Percentiles rank a stretch among this genome's conserved stretches.
phyloP scores from a whole-genome alignment of 2,797 vertebrate genomes.

The Rhynchotus rufescens region DNA sequence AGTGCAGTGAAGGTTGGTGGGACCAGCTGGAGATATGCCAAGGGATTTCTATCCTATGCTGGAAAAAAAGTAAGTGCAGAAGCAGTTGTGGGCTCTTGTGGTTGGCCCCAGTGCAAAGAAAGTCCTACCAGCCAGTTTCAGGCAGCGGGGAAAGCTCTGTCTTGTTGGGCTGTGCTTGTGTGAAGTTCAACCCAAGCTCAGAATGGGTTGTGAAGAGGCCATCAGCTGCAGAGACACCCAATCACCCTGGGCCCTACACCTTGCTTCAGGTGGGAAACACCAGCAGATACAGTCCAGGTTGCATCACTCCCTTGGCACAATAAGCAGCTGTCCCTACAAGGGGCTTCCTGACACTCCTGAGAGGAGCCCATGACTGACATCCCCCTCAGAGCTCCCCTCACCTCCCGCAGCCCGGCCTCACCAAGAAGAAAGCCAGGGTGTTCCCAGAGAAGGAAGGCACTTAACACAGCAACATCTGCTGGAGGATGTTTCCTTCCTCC shows the following conservation, averaged over 20 bases:
- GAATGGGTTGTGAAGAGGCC: accelerated
- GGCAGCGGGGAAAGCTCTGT: accelerated
- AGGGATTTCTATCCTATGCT: background rate
- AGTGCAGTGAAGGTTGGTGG: too few species aligned
- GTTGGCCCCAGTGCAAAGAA: accelerated
- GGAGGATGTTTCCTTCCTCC: background rate
- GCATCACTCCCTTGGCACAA: accelerated
- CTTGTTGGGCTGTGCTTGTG: background rate
- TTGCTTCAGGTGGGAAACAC: background rate
- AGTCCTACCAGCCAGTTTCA: background rate
- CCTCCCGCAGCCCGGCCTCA: background rate
- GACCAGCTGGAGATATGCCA: background rate
- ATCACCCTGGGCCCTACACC: background rate
- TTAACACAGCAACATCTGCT: accelerated
- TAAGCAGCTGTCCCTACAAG: background rate
- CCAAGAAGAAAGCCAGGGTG: accelerated
- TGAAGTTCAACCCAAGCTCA: accelerated
- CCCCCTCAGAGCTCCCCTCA: background rate
- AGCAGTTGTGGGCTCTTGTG: background rate
- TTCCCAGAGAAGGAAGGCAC: background rate
- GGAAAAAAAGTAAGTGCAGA: background rate
- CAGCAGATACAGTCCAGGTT: accelerated
- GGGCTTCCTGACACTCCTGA: accelerated
- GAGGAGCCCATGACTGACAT: background rate
- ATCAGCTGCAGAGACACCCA: background rate